Conservation (phyloP, 1,140 invertebrate species). For the Agrilus planipennis region DNA sequence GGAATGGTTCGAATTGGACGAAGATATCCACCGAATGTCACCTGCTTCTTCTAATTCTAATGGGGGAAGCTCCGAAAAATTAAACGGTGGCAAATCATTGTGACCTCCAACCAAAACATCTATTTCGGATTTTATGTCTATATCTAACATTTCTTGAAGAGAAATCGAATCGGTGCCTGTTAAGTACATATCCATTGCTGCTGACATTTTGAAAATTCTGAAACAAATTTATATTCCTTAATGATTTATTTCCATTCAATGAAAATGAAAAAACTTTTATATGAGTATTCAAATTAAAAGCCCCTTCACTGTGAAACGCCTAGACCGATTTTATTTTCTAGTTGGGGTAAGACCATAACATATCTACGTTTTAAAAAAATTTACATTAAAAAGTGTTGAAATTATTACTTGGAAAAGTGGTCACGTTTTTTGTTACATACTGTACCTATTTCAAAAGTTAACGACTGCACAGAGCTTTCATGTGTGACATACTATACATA, state of each 20-base stretch:
- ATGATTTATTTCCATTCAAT: neutral
- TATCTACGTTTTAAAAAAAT: too few species aligned
- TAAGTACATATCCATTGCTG: conserved; percentile 43
- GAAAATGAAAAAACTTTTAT: neutral
- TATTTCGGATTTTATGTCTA: conserved; percentile 71
- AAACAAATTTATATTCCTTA: neutral
- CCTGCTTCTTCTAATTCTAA: conserved; percentile 51
- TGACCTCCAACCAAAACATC: conserved; percentile 58
- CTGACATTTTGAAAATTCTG: conserved; percentile 18
- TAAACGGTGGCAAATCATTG: conserved; percentile 46
- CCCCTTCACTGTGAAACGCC: neutral
- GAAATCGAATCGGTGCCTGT: conserved; percentile 43
- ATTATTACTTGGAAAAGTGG: too few species aligned
- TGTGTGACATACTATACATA: too few species aligned
- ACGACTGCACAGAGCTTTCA: too few species aligned
- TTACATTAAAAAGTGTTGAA: too few species aligned
- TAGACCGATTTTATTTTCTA: neutral
- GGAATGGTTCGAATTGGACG: conserved; percentile 44
- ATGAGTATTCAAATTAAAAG: neutral
- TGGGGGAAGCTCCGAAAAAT: conserved; percentile 52
- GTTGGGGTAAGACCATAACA: neutral
- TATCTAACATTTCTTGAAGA: conserved; percentile 65
- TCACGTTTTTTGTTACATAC: too few species aligned
- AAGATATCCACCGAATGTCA: conserved; percentile 38
- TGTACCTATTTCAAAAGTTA: too few species aligned